These are phyloP conservation scores for Leptinotarsa juncta DNA, from an alignment of 2,888 invertebrate species.

Conservation along the genomic window DNA sequence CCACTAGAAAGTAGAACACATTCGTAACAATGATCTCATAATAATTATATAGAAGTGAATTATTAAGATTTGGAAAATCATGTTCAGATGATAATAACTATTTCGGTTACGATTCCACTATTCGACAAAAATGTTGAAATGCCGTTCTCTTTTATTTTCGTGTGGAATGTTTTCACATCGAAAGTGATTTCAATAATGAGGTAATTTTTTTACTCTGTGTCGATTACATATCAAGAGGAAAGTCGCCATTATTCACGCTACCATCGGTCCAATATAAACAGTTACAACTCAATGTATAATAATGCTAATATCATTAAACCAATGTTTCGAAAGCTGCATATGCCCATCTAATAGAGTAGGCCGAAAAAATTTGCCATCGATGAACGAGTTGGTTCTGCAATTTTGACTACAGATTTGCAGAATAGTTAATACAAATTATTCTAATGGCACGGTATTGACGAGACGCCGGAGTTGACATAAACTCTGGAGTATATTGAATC, in stretches of 20 bases:
- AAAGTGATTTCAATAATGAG: constrained; percentile 5
- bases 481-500: too few relatives aligned
- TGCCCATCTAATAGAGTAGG: too few relatives aligned
- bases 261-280: too few relatives aligned
- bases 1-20: constrained; percentile 1
- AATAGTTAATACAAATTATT: too few relatives aligned
- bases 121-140: neutral
- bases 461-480: too few relatives aligned
- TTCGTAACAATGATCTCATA: neutral
- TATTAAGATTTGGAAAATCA: neutral
- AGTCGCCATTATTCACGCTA: neutral
- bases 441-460: too few relatives aligned
- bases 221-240: neutral
- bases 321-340: too few relatives aligned
- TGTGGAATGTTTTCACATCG: neutral
- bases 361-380: too few relatives aligned
- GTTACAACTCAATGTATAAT: too few relatives aligned
- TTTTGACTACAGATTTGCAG: too few relatives aligned
- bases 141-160: neutral
- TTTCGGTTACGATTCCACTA: neutral
- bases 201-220: neutral
- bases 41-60: neutral
- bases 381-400: too few relatives aligned
- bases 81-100: neutral
- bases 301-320: too few relatives aligned